These are phyloP conservation scores for Mystacides longicornis DNA, from an alignment of 2,888 invertebrate genomes.

Conservation along the genomic window DNA sequence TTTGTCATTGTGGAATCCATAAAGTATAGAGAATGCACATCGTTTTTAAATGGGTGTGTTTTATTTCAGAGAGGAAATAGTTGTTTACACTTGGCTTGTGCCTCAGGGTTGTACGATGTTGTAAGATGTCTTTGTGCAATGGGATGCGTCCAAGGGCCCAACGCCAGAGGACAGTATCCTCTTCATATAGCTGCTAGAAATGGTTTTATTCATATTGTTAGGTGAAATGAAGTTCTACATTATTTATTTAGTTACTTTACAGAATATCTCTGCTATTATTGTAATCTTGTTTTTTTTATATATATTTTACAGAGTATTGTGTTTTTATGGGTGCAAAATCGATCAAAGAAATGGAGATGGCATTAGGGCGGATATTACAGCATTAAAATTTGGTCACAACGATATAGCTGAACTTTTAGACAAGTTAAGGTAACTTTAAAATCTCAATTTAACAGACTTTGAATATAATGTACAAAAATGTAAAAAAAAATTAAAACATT, in stretches of 20 bases:
- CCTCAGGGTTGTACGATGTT: conserved; percentile 46
- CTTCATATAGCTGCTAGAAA: conserved; percentile 64
- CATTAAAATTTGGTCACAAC: conserved; percentile 64
- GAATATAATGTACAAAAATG: too few relatives aligned
- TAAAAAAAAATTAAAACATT: too few relatives aligned
- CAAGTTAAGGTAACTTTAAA: conserved; percentile 44
- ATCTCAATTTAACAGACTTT: too few relatives aligned
- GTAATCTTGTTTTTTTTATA: not conserved
- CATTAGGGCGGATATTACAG: conserved; percentile 67
- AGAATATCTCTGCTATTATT: not conserved
- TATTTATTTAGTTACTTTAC: too few relatives aligned
- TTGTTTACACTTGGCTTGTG: conserved; percentile 52
- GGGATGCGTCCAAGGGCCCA: conserved; percentile 56
- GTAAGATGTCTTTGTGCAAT: conserved; percentile 53
- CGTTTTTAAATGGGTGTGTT: not conserved
- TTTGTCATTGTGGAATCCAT: not conserved
- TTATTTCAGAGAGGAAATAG: conserved; percentile 48
- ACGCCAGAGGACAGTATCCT: conserved; percentile 54
- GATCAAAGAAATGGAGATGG: conserved; percentile 61
- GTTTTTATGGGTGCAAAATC: conserved; percentile 63
- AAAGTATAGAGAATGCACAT: not conserved
- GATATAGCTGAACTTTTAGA: conserved; percentile 61
- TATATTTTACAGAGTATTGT: conserved; percentile 46
- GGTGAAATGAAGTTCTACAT: conserved; percentile 33
- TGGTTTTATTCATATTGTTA: conserved; percentile 63